These are phyloP conservation scores for Malurus cyaneus DNA, from an alignment of 2,113 vertebrate species.

Conservation along the genomic window DNA sequence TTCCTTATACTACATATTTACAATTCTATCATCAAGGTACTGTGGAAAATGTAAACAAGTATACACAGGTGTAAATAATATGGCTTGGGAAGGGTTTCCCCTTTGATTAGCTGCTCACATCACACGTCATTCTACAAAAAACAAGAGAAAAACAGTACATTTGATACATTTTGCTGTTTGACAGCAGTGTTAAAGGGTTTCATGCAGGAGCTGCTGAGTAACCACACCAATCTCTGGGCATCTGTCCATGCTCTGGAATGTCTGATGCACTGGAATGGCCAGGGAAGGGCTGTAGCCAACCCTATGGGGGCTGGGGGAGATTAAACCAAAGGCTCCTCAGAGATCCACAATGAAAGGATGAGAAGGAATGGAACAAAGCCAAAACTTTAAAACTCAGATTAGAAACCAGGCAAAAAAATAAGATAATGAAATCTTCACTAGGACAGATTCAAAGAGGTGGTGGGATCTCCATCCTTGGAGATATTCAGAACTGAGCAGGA, in stretches of 20 bases:
- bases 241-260: not conserved
- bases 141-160: not conserved
- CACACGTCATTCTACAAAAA: not conserved
- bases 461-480: not conserved
- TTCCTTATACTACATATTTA: constrained; percentile 57
- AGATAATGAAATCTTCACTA: not conserved
- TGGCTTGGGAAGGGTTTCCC: not conserved
- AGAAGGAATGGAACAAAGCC: not conserved
- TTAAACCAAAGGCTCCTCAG: not conserved
- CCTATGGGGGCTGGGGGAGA: not conserved
- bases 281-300: not conserved
- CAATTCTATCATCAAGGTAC: constrained; percentile 9
- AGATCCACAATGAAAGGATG: not conserved
- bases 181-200: not conserved
- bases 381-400: not conserved
- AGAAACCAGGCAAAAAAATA: not conserved
- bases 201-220: not conserved
- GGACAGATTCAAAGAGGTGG: not conserved
- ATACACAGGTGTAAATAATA: not conserved
- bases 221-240: not conserved
- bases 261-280: rapidly evolving
- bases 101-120: not conserved
- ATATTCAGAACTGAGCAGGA: not conserved
- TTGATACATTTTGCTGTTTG: not conserved
- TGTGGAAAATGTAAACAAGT: constrained; percentile 47